Evolutionary conservation across 2,113 vertebrate species (phyloP).

Genomic region (Centropus bengalensis): DNA sequence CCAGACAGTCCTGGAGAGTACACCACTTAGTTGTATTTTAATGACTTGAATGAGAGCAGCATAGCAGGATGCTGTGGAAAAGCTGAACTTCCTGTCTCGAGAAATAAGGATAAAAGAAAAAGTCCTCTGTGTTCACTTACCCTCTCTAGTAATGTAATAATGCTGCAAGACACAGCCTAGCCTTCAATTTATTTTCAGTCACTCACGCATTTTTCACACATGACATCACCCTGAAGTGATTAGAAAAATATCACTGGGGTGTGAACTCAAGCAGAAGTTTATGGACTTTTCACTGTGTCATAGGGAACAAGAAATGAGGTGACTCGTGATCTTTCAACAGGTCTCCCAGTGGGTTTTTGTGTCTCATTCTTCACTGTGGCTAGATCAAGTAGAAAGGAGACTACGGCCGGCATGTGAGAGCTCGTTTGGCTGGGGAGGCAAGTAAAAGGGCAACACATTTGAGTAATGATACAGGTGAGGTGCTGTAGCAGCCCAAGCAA

Average conservation of each 20-base stretch:
- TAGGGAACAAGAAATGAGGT: constrained; percentile 13
- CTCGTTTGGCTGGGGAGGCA: not conserved
- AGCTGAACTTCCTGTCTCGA: not conserved
- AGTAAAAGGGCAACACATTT: not conserved
- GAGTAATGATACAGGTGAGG: rapidly evolving
- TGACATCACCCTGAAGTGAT: constrained; percentile 31
- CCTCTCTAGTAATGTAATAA: not conserved
- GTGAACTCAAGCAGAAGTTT: constrained; percentile 14
- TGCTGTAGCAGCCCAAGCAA: not conserved
- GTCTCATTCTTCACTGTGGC: not conserved
- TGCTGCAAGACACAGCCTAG: not conserved
- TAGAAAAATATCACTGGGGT: constrained; percentile 5
- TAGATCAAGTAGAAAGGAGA: not conserved
- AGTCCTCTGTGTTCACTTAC: not conserved
- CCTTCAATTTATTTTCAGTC: constrained; percentile 24
- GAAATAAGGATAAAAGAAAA: constrained; percentile 27
- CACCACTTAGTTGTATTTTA: not conserved
- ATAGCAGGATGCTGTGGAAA: constrained; percentile 34
- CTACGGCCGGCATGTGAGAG: not conserved
- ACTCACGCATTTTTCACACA: not conserved
- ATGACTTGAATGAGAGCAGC: not conserved
- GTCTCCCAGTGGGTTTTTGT: not conserved
- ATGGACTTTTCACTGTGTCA: not conserved
- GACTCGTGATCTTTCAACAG: not conserved
- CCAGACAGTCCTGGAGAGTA: not conserved